Evolutionary conservation across 2,888 invertebrate genomes (phyloP).

Genomic region (Petrolisthes cinctipes): DNA sequence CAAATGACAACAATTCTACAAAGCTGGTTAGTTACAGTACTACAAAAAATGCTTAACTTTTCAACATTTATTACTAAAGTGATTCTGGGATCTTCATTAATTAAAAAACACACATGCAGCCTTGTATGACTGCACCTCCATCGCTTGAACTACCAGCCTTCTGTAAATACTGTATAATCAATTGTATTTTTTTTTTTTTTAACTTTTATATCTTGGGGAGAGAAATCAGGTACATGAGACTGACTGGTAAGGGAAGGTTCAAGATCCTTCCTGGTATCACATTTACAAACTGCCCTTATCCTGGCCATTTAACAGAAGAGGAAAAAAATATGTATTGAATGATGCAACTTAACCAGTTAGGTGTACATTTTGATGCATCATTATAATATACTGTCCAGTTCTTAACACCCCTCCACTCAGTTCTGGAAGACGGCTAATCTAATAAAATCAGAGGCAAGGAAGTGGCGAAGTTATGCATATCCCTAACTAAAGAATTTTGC

Average conservation of each 20-base stretch:
- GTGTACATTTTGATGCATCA: not conserved
- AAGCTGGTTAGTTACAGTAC: no score
- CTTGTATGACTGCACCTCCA: not conserved
- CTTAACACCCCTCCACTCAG: not conserved
- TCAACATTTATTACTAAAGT: no score
- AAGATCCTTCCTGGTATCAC: slow-evolving; percentile 39
- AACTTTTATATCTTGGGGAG: slow-evolving; percentile 25
- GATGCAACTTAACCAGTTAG: not conserved
- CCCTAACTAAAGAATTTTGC: not conserved
- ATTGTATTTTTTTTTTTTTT: not conserved
- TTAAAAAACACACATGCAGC: no score
- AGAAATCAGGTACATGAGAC: slow-evolving; percentile 54
- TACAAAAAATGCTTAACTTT: no score
- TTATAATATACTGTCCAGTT: not conserved
- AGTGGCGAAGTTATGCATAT: not conserved
- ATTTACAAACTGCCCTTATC: slow-evolving; percentile 36
- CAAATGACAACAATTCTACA: no score
- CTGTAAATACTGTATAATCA: slow-evolving; percentile 43
- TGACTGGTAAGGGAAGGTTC: slow-evolving; percentile 51
- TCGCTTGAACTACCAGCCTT: slow-evolving; percentile 39
- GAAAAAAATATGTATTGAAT: not conserved
- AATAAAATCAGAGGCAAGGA: not conserved
- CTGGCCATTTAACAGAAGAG: slow-evolving; percentile 17
- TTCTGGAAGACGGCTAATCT: not conserved
- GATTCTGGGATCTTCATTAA: no score